A percentile compares a stretch with the other conserved stretches of the same genome.
phyloP scores from a whole-genome alignment of 2,888 invertebrate genomes.

The Cordilura impudica region DNA sequence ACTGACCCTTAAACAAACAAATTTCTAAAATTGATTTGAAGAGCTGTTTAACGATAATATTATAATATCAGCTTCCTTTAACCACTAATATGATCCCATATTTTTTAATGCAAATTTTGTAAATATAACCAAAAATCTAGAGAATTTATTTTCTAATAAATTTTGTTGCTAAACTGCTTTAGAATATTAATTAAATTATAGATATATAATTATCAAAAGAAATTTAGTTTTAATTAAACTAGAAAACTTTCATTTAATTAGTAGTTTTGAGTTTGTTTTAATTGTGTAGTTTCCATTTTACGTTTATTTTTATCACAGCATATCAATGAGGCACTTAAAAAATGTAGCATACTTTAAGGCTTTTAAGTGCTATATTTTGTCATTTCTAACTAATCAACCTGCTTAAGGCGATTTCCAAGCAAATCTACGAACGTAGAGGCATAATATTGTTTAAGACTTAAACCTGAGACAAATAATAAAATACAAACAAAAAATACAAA shows the following conservation, averaged over 20 bases:
- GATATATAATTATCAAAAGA: too few relatives aligned
- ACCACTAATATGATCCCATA: too few relatives aligned
- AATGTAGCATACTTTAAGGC: constrained; percentile 38
- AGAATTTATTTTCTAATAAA: too few relatives aligned
- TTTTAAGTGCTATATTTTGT: constrained; percentile 35
- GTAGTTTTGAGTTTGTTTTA: background rate
- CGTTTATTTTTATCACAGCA: background rate
- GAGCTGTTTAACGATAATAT: too few relatives aligned
- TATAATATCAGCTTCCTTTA: too few relatives aligned
- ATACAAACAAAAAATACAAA: too few relatives aligned
- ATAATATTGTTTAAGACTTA: constrained; percentile 46
- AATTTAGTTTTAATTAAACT: background rate
- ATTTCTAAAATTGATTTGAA: too few relatives aligned
- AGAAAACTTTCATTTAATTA: background rate
- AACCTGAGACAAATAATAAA: constrained; percentile 28
- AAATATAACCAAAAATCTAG: too few relatives aligned
- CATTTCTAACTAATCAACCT: constrained; percentile 1
- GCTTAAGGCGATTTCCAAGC: background rate
- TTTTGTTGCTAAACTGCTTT: too few relatives aligned
- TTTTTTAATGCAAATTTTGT: too few relatives aligned
- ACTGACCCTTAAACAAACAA: too few relatives aligned
- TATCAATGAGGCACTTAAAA: constrained; percentile 22
- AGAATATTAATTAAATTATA: too few relatives aligned
- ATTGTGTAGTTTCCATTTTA: background rate
- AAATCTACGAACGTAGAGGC: constrained; percentile 37